These are phyloP conservation scores for Amorpha juglandis DNA, from an alignment of 2,888 invertebrate species.

Conservation along the genomic window DNA sequence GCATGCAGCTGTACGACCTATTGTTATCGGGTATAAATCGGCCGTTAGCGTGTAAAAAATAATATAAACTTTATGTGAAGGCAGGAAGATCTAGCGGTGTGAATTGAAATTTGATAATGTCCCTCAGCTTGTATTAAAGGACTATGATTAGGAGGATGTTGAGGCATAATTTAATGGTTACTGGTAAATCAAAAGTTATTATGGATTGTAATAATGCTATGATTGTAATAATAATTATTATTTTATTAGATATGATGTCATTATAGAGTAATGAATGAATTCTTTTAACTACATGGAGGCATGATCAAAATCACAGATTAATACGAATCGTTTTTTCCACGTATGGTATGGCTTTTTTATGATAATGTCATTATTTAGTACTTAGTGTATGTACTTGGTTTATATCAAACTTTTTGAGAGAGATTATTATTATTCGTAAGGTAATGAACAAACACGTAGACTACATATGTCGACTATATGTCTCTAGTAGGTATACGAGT, in stretches of 20 bases:
- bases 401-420: too few relatives aligned
- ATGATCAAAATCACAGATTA: too few relatives aligned
- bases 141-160: conserved; percentile 64
- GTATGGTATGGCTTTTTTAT: too few relatives aligned
- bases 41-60: conserved; percentile 40
- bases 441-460: too few relatives aligned
- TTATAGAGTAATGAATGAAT: not conserved
- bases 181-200: conserved; percentile 33
- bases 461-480: too few relatives aligned
- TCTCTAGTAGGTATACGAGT: too few relatives aligned
- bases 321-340: too few relatives aligned
- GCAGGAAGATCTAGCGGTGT: conserved; percentile 29
- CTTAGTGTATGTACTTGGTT: too few relatives aligned
- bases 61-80: conserved; percentile 40
- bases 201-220: conserved; percentile 36
- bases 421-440: too few relatives aligned
- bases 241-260: conserved; percentile 9
- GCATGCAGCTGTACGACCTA: conserved; percentile 61
- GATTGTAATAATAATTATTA: conserved; percentile 8
- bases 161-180: conserved; percentile 50
- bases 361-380: too few relatives aligned
- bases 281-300: too few relatives aligned
- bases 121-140: conserved; percentile 32
- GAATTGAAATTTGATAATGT: conserved; percentile 7
- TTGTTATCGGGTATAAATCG: conserved; percentile 49